phyloP scores from a whole-genome alignment of 2,113 vertebrate species.

The Zingel zingel region DNA sequence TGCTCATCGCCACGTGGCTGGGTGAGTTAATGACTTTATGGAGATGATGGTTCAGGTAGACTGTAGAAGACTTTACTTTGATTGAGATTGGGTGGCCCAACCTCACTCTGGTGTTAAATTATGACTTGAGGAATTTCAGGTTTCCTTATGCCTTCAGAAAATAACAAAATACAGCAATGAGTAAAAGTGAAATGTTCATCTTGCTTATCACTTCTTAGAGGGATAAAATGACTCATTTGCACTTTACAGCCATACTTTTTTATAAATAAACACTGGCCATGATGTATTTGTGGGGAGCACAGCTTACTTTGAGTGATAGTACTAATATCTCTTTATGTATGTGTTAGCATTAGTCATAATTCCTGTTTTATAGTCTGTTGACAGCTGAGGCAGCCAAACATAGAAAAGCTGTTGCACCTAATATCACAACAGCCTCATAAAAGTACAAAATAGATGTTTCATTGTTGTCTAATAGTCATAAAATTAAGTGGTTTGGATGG shows the following conservation, averaged over 20 bases:
- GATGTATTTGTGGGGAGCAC: slow-evolving; percentile 27
- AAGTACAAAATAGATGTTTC: slow-evolving; percentile 50
- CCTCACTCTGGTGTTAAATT: not conserved
- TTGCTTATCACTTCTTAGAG: not conserved
- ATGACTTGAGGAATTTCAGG: not conserved
- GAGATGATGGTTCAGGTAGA: not conserved
- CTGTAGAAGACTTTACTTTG: not conserved
- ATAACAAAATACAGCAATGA: slow-evolving; percentile 1
- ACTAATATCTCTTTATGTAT: slow-evolving; percentile 41
- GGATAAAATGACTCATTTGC: slow-evolving; percentile 3
- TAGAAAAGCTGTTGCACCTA: slow-evolving; percentile 22
- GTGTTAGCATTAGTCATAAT: slow-evolving; percentile 33
- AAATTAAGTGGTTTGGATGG: slow-evolving; percentile 9
- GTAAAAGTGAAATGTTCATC: not conserved
- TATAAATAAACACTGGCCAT: slow-evolving; percentile 29
- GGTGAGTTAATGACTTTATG: slow-evolving; percentile 65
- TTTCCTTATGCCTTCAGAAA: not conserved
- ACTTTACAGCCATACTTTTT: not conserved
- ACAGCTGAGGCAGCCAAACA: slow-evolving; percentile 59
- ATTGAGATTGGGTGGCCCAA: not conserved
- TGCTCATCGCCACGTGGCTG: slow-evolving; percentile 94
- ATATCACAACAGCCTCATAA: slow-evolving; percentile 27
- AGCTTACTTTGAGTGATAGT: slow-evolving; percentile 26
- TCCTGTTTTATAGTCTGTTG: slow-evolving; percentile 47
- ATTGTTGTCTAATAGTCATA: slow-evolving; percentile 31